phyloP scores from a whole-genome alignment of 1,140 invertebrate species.

The Episyrphus balteatus region DNA sequence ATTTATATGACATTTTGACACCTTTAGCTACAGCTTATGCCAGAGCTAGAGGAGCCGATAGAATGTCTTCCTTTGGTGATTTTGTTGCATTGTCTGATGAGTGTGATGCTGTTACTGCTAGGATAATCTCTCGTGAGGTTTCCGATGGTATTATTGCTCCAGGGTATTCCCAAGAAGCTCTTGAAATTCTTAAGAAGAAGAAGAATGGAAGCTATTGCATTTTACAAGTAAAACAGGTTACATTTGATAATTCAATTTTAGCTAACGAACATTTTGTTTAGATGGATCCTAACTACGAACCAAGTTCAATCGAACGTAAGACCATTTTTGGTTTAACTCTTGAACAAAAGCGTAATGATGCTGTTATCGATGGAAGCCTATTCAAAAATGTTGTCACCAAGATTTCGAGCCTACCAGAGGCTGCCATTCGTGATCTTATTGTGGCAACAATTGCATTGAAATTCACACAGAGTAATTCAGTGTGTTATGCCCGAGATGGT shows the following conservation, averaged over 20 bases:
- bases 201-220: conserved; percentile 91
- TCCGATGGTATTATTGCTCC: conserved; percentile 97
- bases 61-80: conserved; percentile 99
- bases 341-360: conserved; percentile 88
- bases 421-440: conserved; percentile 78
- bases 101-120: conserved; percentile 80
- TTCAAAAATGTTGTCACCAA: conserved; percentile 79
- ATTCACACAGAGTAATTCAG: conserved; percentile 75
- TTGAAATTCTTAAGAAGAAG: conserved; percentile 87
- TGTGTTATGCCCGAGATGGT: conserved; percentile 51
- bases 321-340: conserved; percentile 84
- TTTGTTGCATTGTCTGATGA: conserved; percentile 88
- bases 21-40: conserved; percentile 92
- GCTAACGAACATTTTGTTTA: conserved; percentile 30
- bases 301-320: conserved; percentile 69
- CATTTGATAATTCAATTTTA: not conserved
- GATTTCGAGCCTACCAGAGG: conserved; percentile 55
- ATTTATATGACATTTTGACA: conserved; percentile 61
- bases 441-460: conserved; percentile 95
- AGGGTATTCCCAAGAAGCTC: conserved; percentile 70
- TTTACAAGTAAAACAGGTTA: conserved; percentile 46
- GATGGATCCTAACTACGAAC: conserved; percentile 82
- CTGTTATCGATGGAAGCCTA: conserved; percentile 62
- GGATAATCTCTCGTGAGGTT: conserved; percentile 66
- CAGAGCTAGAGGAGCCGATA: conserved; percentile 88